Conservation (phyloP, 2,888 invertebrate species). For the Drosophila incognita region DNA sequence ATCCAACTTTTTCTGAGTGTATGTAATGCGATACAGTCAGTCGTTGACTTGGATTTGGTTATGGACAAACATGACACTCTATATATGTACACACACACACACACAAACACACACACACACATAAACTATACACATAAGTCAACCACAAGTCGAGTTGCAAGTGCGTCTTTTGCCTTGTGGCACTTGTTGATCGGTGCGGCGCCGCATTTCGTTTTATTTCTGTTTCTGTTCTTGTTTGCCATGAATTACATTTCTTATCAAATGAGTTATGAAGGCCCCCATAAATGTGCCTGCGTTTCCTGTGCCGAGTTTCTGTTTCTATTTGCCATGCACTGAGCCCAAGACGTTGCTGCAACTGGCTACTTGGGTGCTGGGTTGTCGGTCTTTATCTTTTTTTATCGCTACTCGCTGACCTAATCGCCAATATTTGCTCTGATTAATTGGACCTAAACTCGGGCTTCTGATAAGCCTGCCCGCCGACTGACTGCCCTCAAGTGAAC, state of each 20-base stretch:
- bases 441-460: slow-evolving; percentile 6
- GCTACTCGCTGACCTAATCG: slow-evolving; percentile 69
- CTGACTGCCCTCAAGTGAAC: slow-evolving; percentile 47
- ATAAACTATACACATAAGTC: slow-evolving; percentile 39
- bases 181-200: slow-evolving; percentile 60
- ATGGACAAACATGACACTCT: slow-evolving; percentile 74
- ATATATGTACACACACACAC: slow-evolving; percentile 10
- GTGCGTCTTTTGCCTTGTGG: slow-evolving; percentile 23
- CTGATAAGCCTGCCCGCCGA: slow-evolving; percentile 44
- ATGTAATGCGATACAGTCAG: slow-evolving; percentile 61
- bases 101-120: background rate
- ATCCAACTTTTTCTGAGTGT: background rate
- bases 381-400: slow-evolving; percentile 48
- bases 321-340: slow-evolving; percentile 27
- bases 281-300: slow-evolving; percentile 58
- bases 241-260: slow-evolving; percentile 57
- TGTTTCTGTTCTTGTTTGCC: slow-evolving; percentile 33
- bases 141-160: slow-evolving; percentile 29
- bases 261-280: slow-evolving; percentile 51
- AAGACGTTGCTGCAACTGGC: slow-evolving; percentile 10
- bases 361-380: background rate
- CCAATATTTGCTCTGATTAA: slow-evolving; percentile 72
- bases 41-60: slow-evolving; percentile 44
- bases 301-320: slow-evolving; percentile 33
- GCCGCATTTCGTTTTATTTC: slow-evolving; percentile 16